Evolutionary conservation across 1,140 invertebrate species (phyloP), one percentile per base, ranked within the genome.

Genomic region (Drosophila bipectinata): DNA sequence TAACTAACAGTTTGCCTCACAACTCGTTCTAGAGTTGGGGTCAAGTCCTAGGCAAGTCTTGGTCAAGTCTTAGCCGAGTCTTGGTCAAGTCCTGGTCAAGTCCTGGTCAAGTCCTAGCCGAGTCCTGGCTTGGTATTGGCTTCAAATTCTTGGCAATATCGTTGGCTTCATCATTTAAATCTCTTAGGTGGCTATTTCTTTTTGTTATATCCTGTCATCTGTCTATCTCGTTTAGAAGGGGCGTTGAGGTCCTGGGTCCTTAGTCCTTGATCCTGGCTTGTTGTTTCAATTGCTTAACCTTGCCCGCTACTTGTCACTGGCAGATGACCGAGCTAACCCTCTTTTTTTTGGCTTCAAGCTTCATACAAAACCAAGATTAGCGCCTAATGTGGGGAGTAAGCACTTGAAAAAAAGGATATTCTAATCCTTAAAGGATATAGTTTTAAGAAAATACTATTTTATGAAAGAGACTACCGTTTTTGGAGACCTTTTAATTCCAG

Each of bases 141-240:
- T 66, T 84, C 76, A 88, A 78, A 79, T 75, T 60, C 58, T 77
- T 71, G 74, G 10, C 41, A 71, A 72, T 77, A 62, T 83, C 66
- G 77, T 66, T 89, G 21, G 0, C 21, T 3, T 21, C 0, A 21
- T 89, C 89, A 91, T 87, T 89, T 91, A 89, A 89, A 82, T 85
- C 80, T 81, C 77, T 64, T 30, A 53, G 34, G 32, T 66, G 51
- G 55, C 32, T 26, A 1, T 24, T 21, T 21, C 12, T 7, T 7
- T 47, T 12, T 32, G 1, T 9, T 3, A 47, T 49, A 59, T 28
- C 64, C 32, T 67, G 51, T 63, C 63, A 59, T 66, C 55, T 52
- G 49, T 68, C 37, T 58, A 71, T 45, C 47, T 18, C 21, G 54
- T 55, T 37, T 37, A 34, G 28, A 60, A 53, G 30, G 14, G 49